These are phyloP conservation scores for Anas acuta DNA, from an alignment of 2,797 vertebrate species.

Conservation along the genomic window DNA sequence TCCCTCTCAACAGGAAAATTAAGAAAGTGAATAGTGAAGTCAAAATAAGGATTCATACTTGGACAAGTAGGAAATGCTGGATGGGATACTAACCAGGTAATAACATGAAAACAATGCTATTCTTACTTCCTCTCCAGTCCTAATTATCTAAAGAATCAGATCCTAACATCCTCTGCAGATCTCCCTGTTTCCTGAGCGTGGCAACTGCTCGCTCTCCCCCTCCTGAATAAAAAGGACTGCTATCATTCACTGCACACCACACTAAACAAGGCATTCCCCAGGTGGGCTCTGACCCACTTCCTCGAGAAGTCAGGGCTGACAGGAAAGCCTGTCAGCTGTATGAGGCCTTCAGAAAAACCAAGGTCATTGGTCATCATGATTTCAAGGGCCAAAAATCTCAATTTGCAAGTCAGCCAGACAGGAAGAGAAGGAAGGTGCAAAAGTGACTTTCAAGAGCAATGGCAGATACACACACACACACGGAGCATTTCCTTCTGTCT, in stretches of 20 bases:
- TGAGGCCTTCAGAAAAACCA: not conserved
- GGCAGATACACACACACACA: fast-evolving
- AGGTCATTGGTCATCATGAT: not conserved
- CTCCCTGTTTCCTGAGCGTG: not conserved
- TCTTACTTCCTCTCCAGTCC: not conserved
- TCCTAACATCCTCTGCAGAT: fast-evolving
- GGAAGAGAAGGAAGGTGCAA: not conserved
- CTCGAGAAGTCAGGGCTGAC: not conserved
- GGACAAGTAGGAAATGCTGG: not conserved
- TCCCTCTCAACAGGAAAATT: not conserved
- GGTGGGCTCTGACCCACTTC: not conserved
- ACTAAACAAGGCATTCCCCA: not conserved
- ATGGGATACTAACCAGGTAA: not conserved
- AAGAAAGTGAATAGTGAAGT: not conserved
- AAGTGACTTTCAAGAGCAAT: not conserved
- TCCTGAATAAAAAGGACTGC: not conserved
- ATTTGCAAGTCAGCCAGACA: not conserved
- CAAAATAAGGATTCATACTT: not conserved
- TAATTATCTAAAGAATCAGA: not conserved
- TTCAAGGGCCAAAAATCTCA: not conserved
- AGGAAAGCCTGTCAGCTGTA: not conserved
- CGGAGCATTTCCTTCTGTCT: not conserved
- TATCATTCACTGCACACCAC: not conserved
- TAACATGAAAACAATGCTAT: not conserved
- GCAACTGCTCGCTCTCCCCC: not conserved